Conservation (phyloP, 2,113 vertebrate species). For the Neodontobutis hainanensis region DNA sequence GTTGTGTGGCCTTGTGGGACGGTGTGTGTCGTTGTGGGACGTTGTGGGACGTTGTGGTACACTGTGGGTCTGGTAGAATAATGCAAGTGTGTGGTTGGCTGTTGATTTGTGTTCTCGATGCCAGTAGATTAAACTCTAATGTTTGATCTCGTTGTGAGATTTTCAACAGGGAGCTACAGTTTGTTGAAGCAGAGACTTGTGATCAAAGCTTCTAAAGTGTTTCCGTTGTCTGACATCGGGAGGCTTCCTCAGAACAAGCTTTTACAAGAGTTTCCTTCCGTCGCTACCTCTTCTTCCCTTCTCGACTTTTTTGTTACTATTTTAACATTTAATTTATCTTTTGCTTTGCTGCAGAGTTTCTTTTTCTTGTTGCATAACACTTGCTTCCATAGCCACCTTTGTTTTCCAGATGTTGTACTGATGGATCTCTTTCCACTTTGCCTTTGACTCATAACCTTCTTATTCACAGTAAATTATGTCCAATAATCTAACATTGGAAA, state of each 20-base stretch:
- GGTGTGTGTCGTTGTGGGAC: too few relatives aligned
- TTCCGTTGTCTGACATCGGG: background rate
- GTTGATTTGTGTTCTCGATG: background rate
- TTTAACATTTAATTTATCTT: background rate
- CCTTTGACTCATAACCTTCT: too few relatives aligned
- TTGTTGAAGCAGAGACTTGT: background rate
- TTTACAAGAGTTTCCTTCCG: background rate
- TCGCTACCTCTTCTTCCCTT: background rate
- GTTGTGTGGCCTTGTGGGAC: too few relatives aligned
- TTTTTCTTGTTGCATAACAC: background rate
- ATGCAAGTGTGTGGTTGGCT: too few relatives aligned
- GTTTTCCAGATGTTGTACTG: too few relatives aligned
- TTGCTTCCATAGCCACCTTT: background rate
- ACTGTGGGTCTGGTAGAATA: too few relatives aligned
- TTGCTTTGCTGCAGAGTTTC: background rate
- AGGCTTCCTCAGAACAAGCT: background rate
- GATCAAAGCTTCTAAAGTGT: constrained; percentile 38
- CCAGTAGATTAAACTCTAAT: background rate
- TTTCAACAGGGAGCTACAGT: background rate
- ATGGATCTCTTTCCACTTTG: too few relatives aligned
- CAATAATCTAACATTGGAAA: too few relatives aligned
- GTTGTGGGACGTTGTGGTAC: too few relatives aligned
- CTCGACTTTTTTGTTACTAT: constrained; percentile 13
- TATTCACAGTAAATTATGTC: too few relatives aligned
- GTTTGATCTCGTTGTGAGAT: constrained; percentile 25